phyloP scores from a whole-genome alignment of 2,113 vertebrate genomes.

The Rousettus leschenaultii region DNA sequence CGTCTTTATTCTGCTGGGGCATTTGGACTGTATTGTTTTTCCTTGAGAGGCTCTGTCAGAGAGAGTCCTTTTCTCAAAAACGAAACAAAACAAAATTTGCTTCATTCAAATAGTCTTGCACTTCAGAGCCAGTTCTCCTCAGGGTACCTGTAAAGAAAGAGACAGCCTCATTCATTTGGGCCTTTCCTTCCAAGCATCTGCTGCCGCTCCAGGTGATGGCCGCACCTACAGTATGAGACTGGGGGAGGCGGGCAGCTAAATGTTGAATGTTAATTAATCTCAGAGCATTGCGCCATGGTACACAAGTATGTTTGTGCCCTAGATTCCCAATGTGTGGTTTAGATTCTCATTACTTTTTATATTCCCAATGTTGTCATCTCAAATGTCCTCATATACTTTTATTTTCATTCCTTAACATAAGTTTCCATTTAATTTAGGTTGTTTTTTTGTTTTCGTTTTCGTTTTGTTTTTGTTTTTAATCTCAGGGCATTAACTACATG shows the following conservation, averaged over 20 bases:
- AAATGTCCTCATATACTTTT: constrained; percentile 28
- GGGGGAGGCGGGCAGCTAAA: neutral
- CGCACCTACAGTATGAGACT: neutral
- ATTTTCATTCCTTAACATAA: neutral
- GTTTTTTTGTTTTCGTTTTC: too few species aligned
- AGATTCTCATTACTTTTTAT: neutral
- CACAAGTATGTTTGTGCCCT: neutral
- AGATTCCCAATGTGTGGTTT: neutral
- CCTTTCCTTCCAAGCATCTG: constrained; percentile 26
- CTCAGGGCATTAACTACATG: neutral
- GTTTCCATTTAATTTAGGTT: constrained; percentile 44
- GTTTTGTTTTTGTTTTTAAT: neutral
- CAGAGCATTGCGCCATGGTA: neutral
- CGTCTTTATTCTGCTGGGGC: neutral
- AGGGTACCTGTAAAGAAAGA: neutral
- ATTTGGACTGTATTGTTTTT: neutral
- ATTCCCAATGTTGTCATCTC: neutral
- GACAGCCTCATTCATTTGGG: neutral
- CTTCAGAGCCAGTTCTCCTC: neutral
- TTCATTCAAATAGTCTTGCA: neutral
- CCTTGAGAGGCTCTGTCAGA: neutral
- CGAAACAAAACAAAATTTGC: neutral
- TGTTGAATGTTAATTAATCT: constrained; percentile 8
- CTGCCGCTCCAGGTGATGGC: neutral
- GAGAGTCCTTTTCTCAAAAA: neutral